Percentiles rank a stretch among this genome's conserved stretches.
Evolutionary conservation across 2,888 invertebrate species (phyloP).

Genomic region (Sympetrum striolatum): DNA sequence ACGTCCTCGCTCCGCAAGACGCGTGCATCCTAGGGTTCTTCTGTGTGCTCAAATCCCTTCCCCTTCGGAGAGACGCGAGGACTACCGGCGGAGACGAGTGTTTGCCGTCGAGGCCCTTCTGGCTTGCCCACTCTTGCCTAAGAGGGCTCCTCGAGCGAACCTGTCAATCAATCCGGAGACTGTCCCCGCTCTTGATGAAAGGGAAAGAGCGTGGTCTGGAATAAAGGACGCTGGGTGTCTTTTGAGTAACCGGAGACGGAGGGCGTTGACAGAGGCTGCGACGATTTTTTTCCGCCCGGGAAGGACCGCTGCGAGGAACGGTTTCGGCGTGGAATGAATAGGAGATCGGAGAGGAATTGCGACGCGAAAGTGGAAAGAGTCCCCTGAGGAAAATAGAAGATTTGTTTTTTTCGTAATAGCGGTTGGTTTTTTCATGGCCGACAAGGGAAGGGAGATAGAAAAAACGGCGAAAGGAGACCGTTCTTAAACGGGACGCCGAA

Average conservation of each 20-base stretch:
- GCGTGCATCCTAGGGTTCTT: neutral
- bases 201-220: neutral
- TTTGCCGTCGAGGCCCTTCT: neutral
- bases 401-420: neutral
- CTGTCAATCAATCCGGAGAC: slow-evolving; percentile 6
- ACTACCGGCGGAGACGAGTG: neutral
- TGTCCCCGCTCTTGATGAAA: neutral
- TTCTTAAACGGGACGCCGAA: neutral
- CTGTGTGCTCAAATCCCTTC: neutral
- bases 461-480: neutral
- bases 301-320: neutral
- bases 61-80: neutral
- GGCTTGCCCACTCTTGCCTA: neutral
- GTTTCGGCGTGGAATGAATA: neutral
- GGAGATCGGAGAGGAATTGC: neutral
- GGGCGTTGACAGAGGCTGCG: neutral
- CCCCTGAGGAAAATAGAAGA: neutral
- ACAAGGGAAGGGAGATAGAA: neutral
- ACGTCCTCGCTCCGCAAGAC: neutral
- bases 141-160: neutral
- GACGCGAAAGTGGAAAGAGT: neutral
- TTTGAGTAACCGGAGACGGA: neutral
- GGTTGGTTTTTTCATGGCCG: neutral
- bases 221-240: neutral
- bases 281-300: neutral